Percentiles rank a stretch among this genome's conserved stretches.
phyloP scores from a whole-genome alignment of 2,888 invertebrate genomes.

The Drosophila rellima region DNA sequence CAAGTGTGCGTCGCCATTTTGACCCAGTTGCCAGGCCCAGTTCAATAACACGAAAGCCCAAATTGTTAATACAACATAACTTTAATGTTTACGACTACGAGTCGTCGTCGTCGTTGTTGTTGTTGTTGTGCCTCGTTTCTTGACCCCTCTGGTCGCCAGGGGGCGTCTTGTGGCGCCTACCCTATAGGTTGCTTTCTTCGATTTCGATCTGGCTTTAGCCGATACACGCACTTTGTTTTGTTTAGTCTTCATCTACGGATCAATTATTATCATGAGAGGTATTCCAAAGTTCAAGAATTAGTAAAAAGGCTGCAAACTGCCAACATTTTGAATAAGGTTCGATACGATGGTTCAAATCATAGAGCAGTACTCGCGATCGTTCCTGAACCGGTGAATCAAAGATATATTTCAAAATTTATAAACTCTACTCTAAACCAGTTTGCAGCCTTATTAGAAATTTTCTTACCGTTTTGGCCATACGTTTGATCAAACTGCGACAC shows the following conservation, averaged over 20 bases:
- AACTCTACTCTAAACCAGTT: too few species aligned
- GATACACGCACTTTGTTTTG: too few species aligned
- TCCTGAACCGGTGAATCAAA: too few species aligned
- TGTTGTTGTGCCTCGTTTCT: not conserved
- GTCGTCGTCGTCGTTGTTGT: not conserved
- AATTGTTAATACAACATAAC: not conserved
- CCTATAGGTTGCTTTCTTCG: not conserved
- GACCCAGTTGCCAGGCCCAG: constrained; percentile 45
- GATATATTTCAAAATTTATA: too few species aligned
- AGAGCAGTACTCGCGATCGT: too few species aligned
- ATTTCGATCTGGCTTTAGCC: not conserved
- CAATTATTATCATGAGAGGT: too few species aligned
- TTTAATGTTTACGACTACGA: constrained; percentile 3
- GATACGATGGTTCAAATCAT: too few species aligned
- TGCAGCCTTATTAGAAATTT: not conserved
- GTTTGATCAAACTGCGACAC: not conserved
- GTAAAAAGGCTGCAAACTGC: too few species aligned
- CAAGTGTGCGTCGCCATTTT: constrained; percentile 60
- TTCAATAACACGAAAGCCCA: constrained; percentile 39
- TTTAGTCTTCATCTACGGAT: not conserved
- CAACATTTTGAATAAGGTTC: too few species aligned
- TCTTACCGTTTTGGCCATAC: constrained; percentile 19
- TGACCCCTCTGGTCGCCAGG: not conserved
- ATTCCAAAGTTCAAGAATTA: not conserved
- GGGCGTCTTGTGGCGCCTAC: not conserved